phyloP scores from a whole-genome alignment of 2,888 invertebrate species.

The Tortricodes alternella region DNA sequence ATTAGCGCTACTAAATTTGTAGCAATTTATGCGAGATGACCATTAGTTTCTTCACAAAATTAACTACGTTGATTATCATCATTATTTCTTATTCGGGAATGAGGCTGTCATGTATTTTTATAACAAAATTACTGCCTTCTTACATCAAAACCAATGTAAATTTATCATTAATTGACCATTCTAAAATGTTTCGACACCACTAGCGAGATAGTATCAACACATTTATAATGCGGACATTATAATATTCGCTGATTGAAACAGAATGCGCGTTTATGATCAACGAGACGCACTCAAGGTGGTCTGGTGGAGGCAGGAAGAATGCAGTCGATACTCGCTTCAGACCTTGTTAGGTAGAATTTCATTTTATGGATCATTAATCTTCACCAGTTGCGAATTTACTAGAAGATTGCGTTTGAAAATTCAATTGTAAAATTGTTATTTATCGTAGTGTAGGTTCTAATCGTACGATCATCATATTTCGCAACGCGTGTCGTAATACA shows the following conservation, averaged over 20 bases:
- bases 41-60: no score
- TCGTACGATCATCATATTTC: conserved; percentile 15
- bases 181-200: conserved; percentile 21
- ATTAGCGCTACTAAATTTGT: no score
- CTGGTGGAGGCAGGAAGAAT: conserved; percentile 69
- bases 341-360: conserved; percentile 22
- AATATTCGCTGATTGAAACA: conserved; percentile 45
- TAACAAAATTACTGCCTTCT: background rate
- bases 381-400: conserved; percentile 1
- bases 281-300: conserved; percentile 62
- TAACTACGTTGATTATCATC: background rate
- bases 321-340: conserved; percentile 47
- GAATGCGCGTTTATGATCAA: conserved; percentile 50
- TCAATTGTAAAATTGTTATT: conserved; percentile 4
- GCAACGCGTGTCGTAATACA: conserved; percentile 14
- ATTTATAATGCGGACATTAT: conserved; percentile 20
- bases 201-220: conserved; percentile 33
- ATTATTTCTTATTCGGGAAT: background rate
- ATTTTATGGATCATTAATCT: conserved; percentile 18
- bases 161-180: conserved; percentile 18
- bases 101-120: background rate
- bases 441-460: conserved; percentile 11
- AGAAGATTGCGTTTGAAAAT: conserved; percentile 2
- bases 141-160: background rate
- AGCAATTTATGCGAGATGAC: no score